These are phyloP conservation scores for Sebastolobus altivelis DNA, from an alignment of 2,797 vertebrate genomes.

Conservation along the genomic window DNA sequence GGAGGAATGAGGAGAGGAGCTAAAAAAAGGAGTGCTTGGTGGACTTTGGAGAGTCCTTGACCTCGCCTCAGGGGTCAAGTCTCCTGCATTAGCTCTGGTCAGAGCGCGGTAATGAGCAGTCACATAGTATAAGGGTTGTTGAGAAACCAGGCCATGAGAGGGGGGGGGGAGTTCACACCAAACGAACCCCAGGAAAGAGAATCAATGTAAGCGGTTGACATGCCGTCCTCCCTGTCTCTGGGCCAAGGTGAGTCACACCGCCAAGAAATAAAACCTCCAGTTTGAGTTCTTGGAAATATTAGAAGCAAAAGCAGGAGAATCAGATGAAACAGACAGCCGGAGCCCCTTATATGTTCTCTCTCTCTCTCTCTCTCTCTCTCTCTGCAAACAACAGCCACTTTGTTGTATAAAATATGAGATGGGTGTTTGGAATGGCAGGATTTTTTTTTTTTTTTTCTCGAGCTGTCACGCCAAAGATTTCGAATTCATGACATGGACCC, in stretches of 20 bases:
- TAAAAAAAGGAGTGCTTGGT: slow-evolving; percentile 47
- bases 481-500: slow-evolving; percentile 68
- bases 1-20: slow-evolving; percentile 29
- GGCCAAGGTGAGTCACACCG: slow-evolving; percentile 64
- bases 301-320: slow-evolving; percentile 36
- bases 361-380: slow-evolving; percentile 5
- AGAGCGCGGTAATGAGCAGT: slow-evolving; percentile 67
- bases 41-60: slow-evolving; percentile 70
- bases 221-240: slow-evolving; percentile 35
- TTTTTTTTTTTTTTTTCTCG: slow-evolving; percentile 28
- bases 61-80: slow-evolving; percentile 61
- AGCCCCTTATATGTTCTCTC: slow-evolving; percentile 10
- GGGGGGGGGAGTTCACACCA: neutral
- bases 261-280: slow-evolving; percentile 29
- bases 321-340: slow-evolving; percentile 12
- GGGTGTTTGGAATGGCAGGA: slow-evolving; percentile 57
- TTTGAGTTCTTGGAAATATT: slow-evolving; percentile 48
- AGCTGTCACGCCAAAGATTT: slow-evolving; percentile 67
- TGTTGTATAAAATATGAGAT: slow-evolving; percentile 80
- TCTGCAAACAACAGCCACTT: slow-evolving; percentile 62
- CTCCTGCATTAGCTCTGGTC: slow-evolving; percentile 55
- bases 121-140: slow-evolving; percentile 57
- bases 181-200: slow-evolving; percentile 24
- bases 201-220: slow-evolving; percentile 40
- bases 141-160: slow-evolving; percentile 69